These are phyloP conservation scores for Rhingia campestris DNA, from an alignment of 2,888 invertebrate species.

Conservation along the genomic window DNA sequence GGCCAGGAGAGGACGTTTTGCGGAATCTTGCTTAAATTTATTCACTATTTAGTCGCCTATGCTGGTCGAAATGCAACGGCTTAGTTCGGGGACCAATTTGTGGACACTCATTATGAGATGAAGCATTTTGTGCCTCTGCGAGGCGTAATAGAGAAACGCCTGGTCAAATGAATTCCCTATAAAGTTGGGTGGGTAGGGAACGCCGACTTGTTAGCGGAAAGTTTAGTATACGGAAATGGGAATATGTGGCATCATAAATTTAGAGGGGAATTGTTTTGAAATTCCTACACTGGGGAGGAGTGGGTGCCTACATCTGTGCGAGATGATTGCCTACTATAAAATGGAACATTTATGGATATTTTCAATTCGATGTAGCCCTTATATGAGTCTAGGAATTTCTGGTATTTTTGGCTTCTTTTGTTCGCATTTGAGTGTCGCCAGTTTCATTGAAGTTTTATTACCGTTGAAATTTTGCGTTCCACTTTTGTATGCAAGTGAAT, in stretches of 20 bases:
- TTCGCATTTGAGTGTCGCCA: too few species aligned
- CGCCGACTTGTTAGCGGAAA: not conserved
- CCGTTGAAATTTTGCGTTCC: too few species aligned
- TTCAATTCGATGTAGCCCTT: not conserved
- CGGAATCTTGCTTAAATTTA: slow-evolving; percentile 51
- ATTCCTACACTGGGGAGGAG: not conserved
- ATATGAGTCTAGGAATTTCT: not conserved
- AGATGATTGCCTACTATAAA: not conserved
- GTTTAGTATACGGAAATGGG: slow-evolving; percentile 7
- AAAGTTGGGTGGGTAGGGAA: not conserved
- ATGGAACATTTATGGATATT: not conserved
- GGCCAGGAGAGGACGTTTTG: slow-evolving; percentile 26
- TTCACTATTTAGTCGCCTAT: slow-evolving; percentile 51
- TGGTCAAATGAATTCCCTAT: slow-evolving; percentile 1
- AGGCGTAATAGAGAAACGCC: not conserved
- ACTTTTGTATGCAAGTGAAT: too few species aligned
- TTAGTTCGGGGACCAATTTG: slow-evolving; percentile 59
- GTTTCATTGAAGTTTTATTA: too few species aligned
- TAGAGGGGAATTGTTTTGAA: slow-evolving; percentile 26
- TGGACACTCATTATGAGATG: slow-evolving; percentile 50
- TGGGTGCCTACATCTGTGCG: not conserved
- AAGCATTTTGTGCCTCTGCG: not conserved
- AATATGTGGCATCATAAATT: slow-evolving; percentile 36
- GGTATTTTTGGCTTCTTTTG: too few species aligned
- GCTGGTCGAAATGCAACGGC: slow-evolving; percentile 49